phyloP scores from a whole-genome alignment of 2,797 vertebrate species.

The Phrynocephalus forsythii region DNA sequence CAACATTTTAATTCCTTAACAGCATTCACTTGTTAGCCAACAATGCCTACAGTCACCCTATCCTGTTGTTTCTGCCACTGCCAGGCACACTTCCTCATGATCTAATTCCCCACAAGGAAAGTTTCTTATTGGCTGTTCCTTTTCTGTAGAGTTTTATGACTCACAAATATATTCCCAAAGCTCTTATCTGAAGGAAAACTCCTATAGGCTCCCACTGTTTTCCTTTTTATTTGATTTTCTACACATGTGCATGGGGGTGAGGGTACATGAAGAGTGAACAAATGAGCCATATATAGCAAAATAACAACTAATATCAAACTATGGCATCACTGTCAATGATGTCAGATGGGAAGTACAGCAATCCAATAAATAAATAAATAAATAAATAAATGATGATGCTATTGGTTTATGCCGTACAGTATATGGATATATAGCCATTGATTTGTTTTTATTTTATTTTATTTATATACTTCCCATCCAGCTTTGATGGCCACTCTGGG shows the following conservation, averaged over 20 bases:
- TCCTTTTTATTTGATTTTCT: background rate
- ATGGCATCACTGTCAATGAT: background rate
- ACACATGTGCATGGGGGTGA: background rate
- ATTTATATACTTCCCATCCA: no score
- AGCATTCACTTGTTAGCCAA: background rate
- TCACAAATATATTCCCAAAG: background rate
- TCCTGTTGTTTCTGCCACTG: background rate
- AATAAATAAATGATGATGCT: background rate
- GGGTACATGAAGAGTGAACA: background rate
- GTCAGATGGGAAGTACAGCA: no score
- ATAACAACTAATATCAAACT: slow-evolving; percentile 35
- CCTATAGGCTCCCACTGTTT: background rate
- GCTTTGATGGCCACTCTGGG: no score
- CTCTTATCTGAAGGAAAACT: background rate
- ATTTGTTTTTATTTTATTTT: no score
- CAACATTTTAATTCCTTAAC: background rate
- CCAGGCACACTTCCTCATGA: background rate
- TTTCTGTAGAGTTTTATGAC: background rate
- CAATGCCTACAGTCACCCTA: background rate
- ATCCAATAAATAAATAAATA: no score
- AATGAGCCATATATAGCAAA: background rate
- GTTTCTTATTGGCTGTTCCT: slow-evolving; percentile 7
- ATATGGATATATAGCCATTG: no score
- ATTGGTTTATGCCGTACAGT: background rate
- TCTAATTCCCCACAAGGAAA: background rate